phyloP scores from a whole-genome alignment of 2,797 vertebrate genomes.

The Sebastes kiyomatsui region DNA sequence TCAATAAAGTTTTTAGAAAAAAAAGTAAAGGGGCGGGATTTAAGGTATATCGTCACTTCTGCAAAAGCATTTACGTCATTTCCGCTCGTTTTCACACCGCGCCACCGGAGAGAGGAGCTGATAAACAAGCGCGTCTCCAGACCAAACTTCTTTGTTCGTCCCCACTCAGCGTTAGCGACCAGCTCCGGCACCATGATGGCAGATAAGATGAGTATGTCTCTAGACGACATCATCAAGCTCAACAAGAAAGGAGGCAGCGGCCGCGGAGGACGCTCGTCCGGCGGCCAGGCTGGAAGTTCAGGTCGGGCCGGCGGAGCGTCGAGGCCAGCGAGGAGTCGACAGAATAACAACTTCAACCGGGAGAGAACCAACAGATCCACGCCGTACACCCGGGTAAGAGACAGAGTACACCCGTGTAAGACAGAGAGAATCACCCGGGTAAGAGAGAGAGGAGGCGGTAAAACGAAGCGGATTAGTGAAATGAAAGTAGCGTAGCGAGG shows the following conservation, averaged over 20 bases:
- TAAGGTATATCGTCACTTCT: background rate
- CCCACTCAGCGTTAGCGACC: accelerated
- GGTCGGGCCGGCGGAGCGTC: constrained; percentile 82
- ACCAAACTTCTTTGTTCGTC: constrained; percentile 38
- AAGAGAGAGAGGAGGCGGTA: constrained; percentile 38
- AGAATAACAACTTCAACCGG: constrained; percentile 72
- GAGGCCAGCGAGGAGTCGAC: constrained; percentile 72
- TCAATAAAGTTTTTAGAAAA: background rate
- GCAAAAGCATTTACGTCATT: background rate
- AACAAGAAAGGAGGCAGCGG: constrained; percentile 87
- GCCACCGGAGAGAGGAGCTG: constrained; percentile 16
- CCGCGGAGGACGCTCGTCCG: constrained; percentile 72
- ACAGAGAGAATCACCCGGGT: constrained; percentile 74
- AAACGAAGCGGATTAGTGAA: background rate
- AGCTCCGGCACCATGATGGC: constrained; percentile 72
- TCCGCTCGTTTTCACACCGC: constrained; percentile 52
- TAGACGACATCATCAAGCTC: constrained; percentile 93
- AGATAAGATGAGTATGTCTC: constrained; percentile 94
- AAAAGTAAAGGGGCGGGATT: background rate
- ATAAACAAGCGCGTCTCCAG: background rate
- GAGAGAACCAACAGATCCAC: constrained; percentile 84
- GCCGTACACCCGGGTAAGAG: constrained; percentile 89
- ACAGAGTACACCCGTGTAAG: constrained; percentile 83
- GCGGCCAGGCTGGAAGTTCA: constrained; percentile 74
- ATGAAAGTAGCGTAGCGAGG: background rate